These are phyloP conservation scores for Athalia rosae DNA, from an alignment of 2,888 invertebrate species.

Conservation along the genomic window DNA sequence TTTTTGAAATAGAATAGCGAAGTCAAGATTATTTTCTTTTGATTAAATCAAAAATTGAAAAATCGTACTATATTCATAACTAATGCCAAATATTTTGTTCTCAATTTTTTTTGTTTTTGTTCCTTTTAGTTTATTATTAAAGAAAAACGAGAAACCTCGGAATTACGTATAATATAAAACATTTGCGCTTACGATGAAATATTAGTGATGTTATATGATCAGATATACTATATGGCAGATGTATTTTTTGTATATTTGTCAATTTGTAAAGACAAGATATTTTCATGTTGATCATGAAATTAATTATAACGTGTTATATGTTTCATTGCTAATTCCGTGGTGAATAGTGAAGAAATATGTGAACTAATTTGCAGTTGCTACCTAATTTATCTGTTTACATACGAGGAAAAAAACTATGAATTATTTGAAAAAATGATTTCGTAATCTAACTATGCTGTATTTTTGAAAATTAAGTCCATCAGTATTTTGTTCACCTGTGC, in stretches of 20 bases:
- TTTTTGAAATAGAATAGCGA: no score
- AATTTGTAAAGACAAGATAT: conserved; percentile 1
- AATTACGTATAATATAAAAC: not conserved
- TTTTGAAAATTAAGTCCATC: no score
- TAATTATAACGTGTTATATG: conserved; percentile 8
- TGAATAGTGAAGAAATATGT: conserved; percentile 14
- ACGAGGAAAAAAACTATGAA: not conserved
- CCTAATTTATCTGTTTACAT: not conserved
- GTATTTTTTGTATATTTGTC: conserved; percentile 27
- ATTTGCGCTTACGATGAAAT: not conserved
- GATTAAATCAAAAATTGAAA: not conserved
- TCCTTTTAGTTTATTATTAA: not conserved
- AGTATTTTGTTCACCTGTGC: no score
- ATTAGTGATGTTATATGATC: not conserved
- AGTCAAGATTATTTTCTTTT: not conserved
- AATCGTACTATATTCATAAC: not conserved
- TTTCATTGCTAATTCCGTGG: not conserved
- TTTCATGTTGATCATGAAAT: conserved; percentile 31
- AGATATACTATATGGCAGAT: not conserved
- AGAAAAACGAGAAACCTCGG: no score
- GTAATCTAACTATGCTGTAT: not conserved
- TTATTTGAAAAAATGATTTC: not conserved
- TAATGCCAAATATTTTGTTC: not conserved
- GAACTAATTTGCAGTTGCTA: not conserved
- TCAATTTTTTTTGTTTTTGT: not conserved